These are phyloP conservation scores for Elmis aenea DNA, from an alignment of 2,888 invertebrate species.

Conservation along the genomic window DNA sequence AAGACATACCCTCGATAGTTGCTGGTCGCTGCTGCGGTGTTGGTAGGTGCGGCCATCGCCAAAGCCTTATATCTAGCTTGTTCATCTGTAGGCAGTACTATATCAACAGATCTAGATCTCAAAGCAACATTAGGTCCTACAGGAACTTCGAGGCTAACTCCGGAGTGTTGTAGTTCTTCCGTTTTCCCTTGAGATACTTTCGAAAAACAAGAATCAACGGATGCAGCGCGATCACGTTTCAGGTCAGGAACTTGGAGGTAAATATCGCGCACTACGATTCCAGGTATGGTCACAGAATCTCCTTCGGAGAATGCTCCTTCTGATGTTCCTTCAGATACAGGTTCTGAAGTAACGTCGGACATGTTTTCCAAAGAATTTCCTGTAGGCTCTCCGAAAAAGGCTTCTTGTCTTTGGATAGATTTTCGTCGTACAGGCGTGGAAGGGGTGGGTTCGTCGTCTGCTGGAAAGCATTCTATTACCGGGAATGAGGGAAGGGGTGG, in stretches of 20 bases:
- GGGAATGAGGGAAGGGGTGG: conserved; percentile 48
- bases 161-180: conserved; percentile 62
- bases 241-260: conserved; percentile 73
- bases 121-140: conserved; percentile 59
- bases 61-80: conserved; percentile 83
- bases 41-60: conserved; percentile 57
- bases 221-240: conserved; percentile 79
- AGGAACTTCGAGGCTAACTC: conserved; percentile 63
- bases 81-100: conserved; percentile 79
- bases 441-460: conserved; percentile 37
- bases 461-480: conserved; percentile 55
- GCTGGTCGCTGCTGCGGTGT: conserved; percentile 25
- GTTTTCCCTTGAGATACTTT: conserved; percentile 69
- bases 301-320: conserved; percentile 39
- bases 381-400: conserved; percentile 71
- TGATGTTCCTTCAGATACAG: conserved; percentile 44
- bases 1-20: conserved; percentile 45
- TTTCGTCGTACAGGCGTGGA: conserved; percentile 53
- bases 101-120: conserved; percentile 80
- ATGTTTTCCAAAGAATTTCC: conserved; percentile 68
- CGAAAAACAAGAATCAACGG: conserved; percentile 82
- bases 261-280: conserved; percentile 43
- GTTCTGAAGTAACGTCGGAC: conserved; percentile 45
- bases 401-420: conserved; percentile 77
- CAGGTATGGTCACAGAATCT: conserved; percentile 35